These are phyloP conservation scores for Cerastoderma edule DNA, from an alignment of 2,888 invertebrate species.

Conservation along the genomic window DNA sequence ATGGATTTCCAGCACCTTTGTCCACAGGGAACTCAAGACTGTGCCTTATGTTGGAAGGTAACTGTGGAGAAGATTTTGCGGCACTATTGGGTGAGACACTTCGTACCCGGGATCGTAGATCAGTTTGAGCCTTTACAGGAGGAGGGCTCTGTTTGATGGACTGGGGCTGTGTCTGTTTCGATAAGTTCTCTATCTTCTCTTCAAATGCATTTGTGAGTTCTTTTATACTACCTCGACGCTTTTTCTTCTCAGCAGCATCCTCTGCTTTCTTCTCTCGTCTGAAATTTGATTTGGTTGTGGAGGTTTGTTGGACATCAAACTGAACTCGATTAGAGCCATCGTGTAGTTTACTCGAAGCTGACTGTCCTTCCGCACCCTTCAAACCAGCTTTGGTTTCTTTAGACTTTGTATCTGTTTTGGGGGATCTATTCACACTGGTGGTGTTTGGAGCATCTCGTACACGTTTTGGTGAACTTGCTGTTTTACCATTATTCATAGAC, in stretches of 20 bases:
- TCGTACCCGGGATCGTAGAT: conserved; percentile 55
- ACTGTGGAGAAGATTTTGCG: conserved; percentile 33
- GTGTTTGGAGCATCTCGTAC: conserved; percentile 41
- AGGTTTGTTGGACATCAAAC: conserved; percentile 26
- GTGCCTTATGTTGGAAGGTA: conserved; percentile 62
- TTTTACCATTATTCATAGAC: conserved; percentile 31
- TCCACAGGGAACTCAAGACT: conserved; percentile 72
- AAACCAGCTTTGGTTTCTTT: conserved; percentile 28
- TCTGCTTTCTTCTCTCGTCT: conserved; percentile 40
- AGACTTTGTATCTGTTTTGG: conserved; percentile 24
- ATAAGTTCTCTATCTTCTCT: conserved; percentile 60
- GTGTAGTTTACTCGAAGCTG: conserved; percentile 29
- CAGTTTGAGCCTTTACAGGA: conserved; percentile 26
- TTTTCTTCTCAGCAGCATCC: conserved; percentile 59
- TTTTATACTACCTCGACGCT: conserved; percentile 79
- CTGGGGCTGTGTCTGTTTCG: conserved; percentile 40
- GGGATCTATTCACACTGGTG: conserved; percentile 31
- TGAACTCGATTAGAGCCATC: conserved; percentile 34
- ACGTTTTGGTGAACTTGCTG: conserved; percentile 53
- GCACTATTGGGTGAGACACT: conserved; percentile 65
- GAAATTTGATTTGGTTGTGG: not conserved
- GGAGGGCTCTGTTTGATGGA: not conserved
- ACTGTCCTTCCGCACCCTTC: conserved; percentile 39
- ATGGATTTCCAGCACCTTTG: conserved; percentile 36
- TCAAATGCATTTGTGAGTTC: conserved; percentile 77